A percentile compares a stretch with the other conserved stretches of the same genome.
Conservation (phyloP, 2,797 vertebrate species). For the Cephalopachus bancanus region DNA sequence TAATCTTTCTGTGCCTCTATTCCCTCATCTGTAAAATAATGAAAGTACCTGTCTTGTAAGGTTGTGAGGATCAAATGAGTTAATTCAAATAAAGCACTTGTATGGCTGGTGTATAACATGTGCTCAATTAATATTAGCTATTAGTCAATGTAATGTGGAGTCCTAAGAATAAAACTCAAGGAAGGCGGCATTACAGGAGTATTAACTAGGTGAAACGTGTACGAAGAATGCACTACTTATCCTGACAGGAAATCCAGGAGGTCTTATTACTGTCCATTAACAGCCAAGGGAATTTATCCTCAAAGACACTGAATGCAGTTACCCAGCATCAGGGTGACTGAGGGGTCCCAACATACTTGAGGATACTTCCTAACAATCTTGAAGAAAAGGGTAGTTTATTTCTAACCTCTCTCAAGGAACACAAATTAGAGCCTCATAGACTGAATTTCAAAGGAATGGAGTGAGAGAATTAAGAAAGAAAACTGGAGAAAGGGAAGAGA, state of each 20-base stretch:
- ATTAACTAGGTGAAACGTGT: background rate
- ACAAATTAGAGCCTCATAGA: background rate
- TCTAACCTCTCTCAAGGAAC: background rate
- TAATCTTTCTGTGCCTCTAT: background rate
- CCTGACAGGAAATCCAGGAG: background rate
- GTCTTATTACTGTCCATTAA: background rate
- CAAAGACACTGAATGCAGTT: background rate
- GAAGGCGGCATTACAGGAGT: too few relatives aligned
- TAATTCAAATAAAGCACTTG: background rate
- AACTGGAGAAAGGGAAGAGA: background rate
- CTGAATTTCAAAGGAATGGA: background rate
- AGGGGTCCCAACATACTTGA: background rate
- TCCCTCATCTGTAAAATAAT: background rate
- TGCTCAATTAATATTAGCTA: background rate
- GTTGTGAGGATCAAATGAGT: background rate
- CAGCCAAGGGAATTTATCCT: background rate
- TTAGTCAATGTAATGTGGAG: background rate
- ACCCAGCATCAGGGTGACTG: background rate
- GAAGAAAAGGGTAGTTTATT: background rate
- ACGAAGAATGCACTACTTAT: accelerated
- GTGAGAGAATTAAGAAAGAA: background rate
- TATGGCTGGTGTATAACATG: background rate
- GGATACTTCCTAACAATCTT: background rate
- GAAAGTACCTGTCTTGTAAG: background rate
- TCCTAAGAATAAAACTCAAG: background rate